phyloP scores from a whole-genome alignment of 2,797 vertebrate species.

The Sternotherus odoratus region DNA sequence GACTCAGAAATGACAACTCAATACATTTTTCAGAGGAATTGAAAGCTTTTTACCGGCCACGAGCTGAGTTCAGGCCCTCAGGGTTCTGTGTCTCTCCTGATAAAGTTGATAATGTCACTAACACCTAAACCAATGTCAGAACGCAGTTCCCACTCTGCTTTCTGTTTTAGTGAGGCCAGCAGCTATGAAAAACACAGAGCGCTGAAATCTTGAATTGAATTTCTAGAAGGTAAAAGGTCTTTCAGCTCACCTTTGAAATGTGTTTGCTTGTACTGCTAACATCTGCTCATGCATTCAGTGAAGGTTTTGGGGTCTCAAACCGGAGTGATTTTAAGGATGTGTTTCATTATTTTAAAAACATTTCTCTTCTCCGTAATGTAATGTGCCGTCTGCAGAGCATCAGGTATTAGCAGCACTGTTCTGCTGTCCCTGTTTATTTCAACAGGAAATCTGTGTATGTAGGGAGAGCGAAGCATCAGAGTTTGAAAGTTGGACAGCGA shows the following conservation, averaged over 20 bases:
- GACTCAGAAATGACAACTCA: background rate
- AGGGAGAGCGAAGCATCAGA: constrained; percentile 31
- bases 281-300: background rate
- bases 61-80: constrained; percentile 22
- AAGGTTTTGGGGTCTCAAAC: constrained; percentile 37
- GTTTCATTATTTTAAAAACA: constrained; percentile 22
- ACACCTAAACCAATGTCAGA: constrained; percentile 43
- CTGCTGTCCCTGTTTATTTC: constrained; percentile 46
- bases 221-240: constrained; percentile 59
- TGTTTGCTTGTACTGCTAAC: background rate
- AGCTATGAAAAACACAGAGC: constrained; percentile 23
- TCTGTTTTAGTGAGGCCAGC: constrained; percentile 21
- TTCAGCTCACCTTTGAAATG: constrained; percentile 25
- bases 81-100: constrained; percentile 42
- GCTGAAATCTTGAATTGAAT: constrained; percentile 37
- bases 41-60: constrained; percentile 51
- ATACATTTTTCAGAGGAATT: background rate
- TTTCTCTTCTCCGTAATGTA: constrained; percentile 48
- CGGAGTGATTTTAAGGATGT: constrained; percentile 34
- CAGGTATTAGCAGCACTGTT: background rate
- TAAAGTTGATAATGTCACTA: constrained; percentile 59
- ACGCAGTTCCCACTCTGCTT: constrained; percentile 49
- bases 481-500: constrained; percentile 44
- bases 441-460: constrained; percentile 35
- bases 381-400: constrained; percentile 5